Conservation (phyloP, 2,797 vertebrate genomes). For the Salmo trutta region DNA sequence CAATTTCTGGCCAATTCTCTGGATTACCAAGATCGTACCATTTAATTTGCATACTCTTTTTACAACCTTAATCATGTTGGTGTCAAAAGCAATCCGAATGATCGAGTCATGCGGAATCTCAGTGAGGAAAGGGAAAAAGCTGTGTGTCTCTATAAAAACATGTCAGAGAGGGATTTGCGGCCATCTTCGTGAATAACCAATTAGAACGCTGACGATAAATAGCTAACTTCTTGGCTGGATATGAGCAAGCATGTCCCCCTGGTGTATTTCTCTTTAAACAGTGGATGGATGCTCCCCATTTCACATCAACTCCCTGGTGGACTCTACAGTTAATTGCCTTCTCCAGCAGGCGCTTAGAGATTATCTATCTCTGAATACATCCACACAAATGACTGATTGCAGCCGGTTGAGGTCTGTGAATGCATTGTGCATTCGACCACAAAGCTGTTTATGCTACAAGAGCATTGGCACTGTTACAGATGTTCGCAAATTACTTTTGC, state of each 20-base stretch:
- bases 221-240: slow-evolving; percentile 43
- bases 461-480: slow-evolving; percentile 17
- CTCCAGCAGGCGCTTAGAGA: slow-evolving; percentile 58
- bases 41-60: slow-evolving; percentile 53
- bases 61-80: slow-evolving; percentile 55
- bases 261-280: slow-evolving; percentile 59
- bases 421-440: background rate
- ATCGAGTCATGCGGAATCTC: background rate
- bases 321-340: slow-evolving; percentile 70
- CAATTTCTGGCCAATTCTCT: slow-evolving; percentile 42
- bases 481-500: slow-evolving; percentile 33
- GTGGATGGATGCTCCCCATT: slow-evolving; percentile 47
- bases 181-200: slow-evolving; percentile 48
- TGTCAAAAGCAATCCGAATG: slow-evolving; percentile 44
- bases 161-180: slow-evolving; percentile 29
- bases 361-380: slow-evolving; percentile 65
- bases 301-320: slow-evolving; percentile 59
- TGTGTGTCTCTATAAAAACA: slow-evolving; percentile 20
- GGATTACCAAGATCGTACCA: slow-evolving; percentile 52
- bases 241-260: slow-evolving; percentile 42
- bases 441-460: slow-evolving; percentile 13
- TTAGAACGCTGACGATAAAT: slow-evolving; percentile 61
- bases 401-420: slow-evolving; percentile 25
- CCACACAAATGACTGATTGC: slow-evolving; percentile 63
- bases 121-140: slow-evolving; percentile 37